phyloP scores from a whole-genome alignment of 2,113 vertebrate genomes.

The Microtus pennsylvanicus region DNA sequence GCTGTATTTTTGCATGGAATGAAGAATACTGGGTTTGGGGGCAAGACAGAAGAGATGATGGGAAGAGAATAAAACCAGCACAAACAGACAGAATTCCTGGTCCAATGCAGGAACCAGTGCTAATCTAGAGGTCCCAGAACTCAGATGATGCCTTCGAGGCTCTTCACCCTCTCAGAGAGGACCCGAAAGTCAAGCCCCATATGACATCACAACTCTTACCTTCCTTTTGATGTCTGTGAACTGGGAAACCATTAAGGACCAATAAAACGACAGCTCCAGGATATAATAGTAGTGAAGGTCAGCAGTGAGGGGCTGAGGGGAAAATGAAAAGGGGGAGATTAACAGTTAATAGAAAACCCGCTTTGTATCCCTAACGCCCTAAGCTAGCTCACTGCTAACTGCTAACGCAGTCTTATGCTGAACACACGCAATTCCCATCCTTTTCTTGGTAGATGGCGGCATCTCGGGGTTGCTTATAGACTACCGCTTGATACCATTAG shows the following conservation, averaged over 20 bases:
- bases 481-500: background rate
- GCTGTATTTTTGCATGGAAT: no score
- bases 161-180: background rate
- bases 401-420: background rate
- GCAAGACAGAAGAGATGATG: no score
- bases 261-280: constrained; percentile 97
- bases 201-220: constrained; percentile 88
- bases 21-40: no score
- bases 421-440: background rate
- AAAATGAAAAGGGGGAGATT: constrained; percentile 74
- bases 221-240: constrained; percentile 99
- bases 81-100: background rate
- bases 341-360: constrained; percentile 69
- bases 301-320: constrained; percentile 93
- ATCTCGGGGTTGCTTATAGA: background rate
- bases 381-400: constrained; percentile 44
- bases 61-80: no score
- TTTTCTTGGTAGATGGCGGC: background rate
- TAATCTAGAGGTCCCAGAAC: background rate
- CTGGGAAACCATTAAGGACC: constrained; percentile 98
- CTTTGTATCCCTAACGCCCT: constrained; percentile 47
- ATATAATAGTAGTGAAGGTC: constrained; percentile 98
- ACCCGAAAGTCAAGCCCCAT: constrained; percentile 18
- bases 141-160: background rate
- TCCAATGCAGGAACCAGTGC: background rate